A percentile compares a stretch with the other conserved stretches of the same genome.
These are phyloP conservation scores for Cyanistes caeruleus DNA, from an alignment of 2,113 vertebrate species.

Conservation along the genomic window DNA sequence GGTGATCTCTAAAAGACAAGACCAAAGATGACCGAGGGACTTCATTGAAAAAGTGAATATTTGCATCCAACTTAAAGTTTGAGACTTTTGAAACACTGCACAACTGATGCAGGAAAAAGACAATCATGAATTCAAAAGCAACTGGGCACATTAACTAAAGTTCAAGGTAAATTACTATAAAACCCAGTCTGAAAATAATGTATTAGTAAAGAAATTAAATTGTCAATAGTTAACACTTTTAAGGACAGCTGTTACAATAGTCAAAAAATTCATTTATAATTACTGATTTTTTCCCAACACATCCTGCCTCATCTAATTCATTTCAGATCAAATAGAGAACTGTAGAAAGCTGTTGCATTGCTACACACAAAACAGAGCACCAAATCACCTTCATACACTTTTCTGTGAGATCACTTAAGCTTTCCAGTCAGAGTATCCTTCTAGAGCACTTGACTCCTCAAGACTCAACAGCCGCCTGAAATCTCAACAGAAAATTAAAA, in stretches of 20 bases:
- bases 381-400: neutral
- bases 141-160: neutral
- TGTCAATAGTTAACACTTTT: neutral
- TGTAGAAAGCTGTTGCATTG: neutral
- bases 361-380: neutral
- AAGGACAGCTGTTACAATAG: neutral
- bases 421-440: neutral
- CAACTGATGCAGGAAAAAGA: neutral
- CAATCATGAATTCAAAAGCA: neutral
- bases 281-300: neutral
- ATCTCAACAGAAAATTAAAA: slow-evolving; percentile 32
- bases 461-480: neutral
- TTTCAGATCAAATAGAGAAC: neutral
- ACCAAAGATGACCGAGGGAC: neutral
- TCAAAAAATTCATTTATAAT: neutral
- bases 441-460: slow-evolving; percentile 13
- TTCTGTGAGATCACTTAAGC: neutral
- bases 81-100: neutral
- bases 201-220: neutral
- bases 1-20: neutral
- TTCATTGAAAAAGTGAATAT: neutral
- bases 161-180: neutral
- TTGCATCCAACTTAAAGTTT: neutral
- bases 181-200: neutral
- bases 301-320: neutral